A percentile compares a stretch with the other conserved stretches of the same genome.
These are phyloP conservation scores for Rhabditoides inermis DNA, from an alignment of 2,888 invertebrate genomes.

Conservation along the genomic window DNA sequence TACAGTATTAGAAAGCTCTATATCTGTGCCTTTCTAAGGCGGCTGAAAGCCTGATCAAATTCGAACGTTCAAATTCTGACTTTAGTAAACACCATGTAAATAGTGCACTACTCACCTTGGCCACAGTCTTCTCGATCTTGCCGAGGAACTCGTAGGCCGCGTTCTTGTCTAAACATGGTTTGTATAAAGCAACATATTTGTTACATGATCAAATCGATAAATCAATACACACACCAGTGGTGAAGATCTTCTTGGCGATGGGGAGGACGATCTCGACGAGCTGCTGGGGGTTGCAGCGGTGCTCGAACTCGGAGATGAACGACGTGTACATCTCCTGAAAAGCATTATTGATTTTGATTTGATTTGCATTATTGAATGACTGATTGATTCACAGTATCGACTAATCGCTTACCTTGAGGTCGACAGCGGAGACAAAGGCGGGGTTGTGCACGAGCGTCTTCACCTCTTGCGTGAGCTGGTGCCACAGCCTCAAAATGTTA, in stretches of 20 bases:
- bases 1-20: too few relatives aligned
- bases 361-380: too few relatives aligned
- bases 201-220: slow-evolving; percentile 8
- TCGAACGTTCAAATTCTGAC: too few relatives aligned
- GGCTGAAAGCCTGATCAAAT: too few relatives aligned
- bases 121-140: slow-evolving; percentile 77
- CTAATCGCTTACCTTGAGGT: slow-evolving; percentile 65
- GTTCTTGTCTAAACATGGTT: slow-evolving; percentile 63
- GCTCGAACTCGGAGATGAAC: slow-evolving; percentile 85
- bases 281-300: slow-evolving; percentile 88
- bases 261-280: slow-evolving; percentile 70
- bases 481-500: slow-evolving; percentile 43
- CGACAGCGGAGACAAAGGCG: slow-evolving; percentile 19
- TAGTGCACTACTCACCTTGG: too few relatives aligned
- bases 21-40: too few relatives aligned
- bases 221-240: slow-evolving; percentile 34
- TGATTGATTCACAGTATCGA: too few relatives aligned
- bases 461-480: slow-evolving; percentile 39
- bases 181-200: not conserved
- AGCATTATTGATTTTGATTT: too few relatives aligned
- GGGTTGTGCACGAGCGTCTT: slow-evolving; percentile 26
- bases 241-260: slow-evolving; percentile 54
- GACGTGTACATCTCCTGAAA: too few relatives aligned
- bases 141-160: slow-evolving; percentile 79
- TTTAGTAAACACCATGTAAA: too few relatives aligned